These are phyloP conservation scores for Phalacrocorax aristotelis DNA, from an alignment of 2,113 vertebrate genomes.

Conservation along the genomic window DNA sequence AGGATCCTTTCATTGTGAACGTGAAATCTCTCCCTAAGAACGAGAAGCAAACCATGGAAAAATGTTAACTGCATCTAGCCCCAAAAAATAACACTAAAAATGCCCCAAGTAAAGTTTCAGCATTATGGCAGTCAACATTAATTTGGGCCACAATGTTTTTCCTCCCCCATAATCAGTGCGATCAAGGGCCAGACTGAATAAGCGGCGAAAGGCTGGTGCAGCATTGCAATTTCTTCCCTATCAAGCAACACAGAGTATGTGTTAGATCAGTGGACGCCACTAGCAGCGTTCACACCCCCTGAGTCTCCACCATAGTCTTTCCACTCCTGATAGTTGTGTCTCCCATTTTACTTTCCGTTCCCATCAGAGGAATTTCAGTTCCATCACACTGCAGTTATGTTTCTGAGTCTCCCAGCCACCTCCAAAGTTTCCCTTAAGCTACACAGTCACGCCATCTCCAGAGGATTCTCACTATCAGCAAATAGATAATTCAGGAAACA, in stretches of 20 bases:
- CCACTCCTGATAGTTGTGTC: not conserved
- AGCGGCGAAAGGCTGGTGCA: not conserved
- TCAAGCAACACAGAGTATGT: not conserved
- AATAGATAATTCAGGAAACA: not conserved
- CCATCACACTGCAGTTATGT: not conserved
- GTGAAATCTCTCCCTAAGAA: conserved; percentile 33
- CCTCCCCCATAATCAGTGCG: not conserved
- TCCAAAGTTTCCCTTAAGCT: not conserved
- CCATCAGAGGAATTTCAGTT: not conserved
- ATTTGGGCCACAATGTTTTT: not conserved
- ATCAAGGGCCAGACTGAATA: not conserved
- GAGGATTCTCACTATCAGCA: not conserved
- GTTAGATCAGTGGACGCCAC: not conserved
- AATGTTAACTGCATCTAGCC: not conserved
- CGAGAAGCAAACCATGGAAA: not conserved
- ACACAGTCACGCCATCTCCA: not conserved
- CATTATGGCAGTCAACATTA: not conserved
- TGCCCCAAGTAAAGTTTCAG: not conserved
- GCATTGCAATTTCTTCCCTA: not conserved
- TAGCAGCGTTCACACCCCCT: not conserved
- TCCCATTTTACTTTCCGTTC: not conserved
- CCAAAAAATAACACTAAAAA: not conserved
- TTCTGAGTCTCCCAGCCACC: not conserved
- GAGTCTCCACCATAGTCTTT: not conserved
- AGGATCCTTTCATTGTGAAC: conserved; percentile 67